Conservation (phyloP, 2,888 invertebrate genomes). For the Lamellibrachia columna region DNA sequence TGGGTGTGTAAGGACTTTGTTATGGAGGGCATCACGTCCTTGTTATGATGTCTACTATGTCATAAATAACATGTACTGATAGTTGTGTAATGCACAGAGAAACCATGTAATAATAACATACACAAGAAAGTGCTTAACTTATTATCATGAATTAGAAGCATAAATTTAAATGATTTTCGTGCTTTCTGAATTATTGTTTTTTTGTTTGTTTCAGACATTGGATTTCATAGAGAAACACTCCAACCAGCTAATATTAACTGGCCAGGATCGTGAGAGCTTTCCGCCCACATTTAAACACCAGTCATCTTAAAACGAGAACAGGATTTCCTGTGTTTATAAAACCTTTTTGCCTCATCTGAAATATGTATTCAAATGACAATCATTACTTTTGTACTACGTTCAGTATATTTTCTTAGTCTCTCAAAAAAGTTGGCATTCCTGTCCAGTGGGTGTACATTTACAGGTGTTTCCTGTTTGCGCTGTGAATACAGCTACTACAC, state of each 20-base stretch:
- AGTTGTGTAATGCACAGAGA: neutral
- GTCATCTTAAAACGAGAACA: neutral
- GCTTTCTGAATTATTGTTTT: neutral
- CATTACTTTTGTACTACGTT: neutral
- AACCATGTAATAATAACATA: neutral
- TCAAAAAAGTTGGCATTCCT: neutral
- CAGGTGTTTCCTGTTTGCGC: slow-evolving; percentile 5
- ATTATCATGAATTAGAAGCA: neutral
- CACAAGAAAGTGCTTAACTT: neutral
- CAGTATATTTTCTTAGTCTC: neutral
- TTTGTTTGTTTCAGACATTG: neutral
- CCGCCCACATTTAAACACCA: neutral
- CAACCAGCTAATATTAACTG: too few relatives aligned
- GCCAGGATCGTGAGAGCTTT: neutral
- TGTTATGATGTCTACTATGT: neutral
- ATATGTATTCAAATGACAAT: neutral
- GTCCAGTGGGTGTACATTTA: neutral
- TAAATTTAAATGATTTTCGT: neutral
- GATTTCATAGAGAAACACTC: too few relatives aligned
- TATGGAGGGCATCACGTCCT: neutral
- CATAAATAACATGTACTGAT: neutral
- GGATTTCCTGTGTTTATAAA: slow-evolving; percentile 8
- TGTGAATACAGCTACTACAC: neutral
- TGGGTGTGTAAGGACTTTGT: neutral
- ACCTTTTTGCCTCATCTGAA: neutral